These are phyloP conservation scores for Mystacides longicornis DNA, from an alignment of 2,888 invertebrate species.

Conservation along the genomic window DNA sequence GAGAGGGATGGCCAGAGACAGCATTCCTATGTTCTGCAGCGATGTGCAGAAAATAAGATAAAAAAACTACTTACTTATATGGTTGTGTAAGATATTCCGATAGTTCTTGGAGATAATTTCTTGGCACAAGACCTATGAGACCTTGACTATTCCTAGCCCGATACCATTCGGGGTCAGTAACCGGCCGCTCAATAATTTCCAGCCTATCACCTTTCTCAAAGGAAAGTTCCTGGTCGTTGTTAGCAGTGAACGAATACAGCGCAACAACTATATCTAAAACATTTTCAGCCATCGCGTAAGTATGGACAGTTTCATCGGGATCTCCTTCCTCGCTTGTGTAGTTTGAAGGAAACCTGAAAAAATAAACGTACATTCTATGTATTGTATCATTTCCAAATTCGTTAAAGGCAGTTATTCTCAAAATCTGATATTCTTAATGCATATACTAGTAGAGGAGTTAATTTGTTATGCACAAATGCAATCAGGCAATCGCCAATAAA, in stretches of 20 bases:
- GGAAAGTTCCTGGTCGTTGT: slow-evolving; percentile 91
- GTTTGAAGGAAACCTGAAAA: slow-evolving; percentile 93
- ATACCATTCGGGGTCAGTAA: slow-evolving; percentile 98
- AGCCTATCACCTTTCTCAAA: slow-evolving; percentile 95
- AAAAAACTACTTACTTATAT: slow-evolving; percentile 49
- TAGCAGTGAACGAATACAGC: slow-evolving; percentile 87
- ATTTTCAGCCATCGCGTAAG: slow-evolving; percentile 90
- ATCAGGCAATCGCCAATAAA: no score
- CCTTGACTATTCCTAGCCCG: slow-evolving; percentile 91
- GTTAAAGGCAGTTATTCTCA: no score
- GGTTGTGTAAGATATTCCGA: slow-evolving; percentile 84
- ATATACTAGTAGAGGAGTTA: no score
- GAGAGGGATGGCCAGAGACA: no score
- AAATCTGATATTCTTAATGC: no score
- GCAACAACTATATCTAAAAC: slow-evolving; percentile 94
- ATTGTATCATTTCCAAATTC: no score
- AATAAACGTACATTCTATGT: neutral
- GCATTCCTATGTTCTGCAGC: no score
- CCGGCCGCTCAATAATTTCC: slow-evolving; percentile 92
- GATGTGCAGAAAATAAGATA: no score
- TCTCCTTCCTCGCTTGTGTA: slow-evolving; percentile 92
- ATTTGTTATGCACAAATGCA: no score
- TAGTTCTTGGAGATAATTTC: slow-evolving; percentile 89
- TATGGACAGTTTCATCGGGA: slow-evolving; percentile 80
- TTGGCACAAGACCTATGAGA: slow-evolving; percentile 88